Conservation (phyloP, 1,140 invertebrate species). For the Drosophila persimilis region DNA sequence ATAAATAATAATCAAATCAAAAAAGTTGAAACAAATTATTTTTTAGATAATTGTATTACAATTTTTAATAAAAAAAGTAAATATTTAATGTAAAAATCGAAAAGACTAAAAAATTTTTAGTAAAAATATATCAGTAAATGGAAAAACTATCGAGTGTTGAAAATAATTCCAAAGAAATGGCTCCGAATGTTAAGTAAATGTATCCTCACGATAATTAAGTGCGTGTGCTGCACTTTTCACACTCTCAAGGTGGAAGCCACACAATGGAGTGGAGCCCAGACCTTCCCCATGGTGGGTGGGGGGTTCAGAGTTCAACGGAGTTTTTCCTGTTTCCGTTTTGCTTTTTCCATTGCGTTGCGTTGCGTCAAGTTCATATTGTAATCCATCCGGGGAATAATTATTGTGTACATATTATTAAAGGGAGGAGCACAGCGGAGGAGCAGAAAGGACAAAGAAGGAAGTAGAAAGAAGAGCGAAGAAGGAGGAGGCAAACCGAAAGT, state of each 20-base stretch:
- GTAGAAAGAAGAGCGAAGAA: too few relatives aligned
- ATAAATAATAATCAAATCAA: too few relatives aligned
- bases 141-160: too few relatives aligned
- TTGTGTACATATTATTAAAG: slow-evolving; percentile 80
- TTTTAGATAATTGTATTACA: too few relatives aligned
- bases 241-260: too few relatives aligned
- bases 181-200: neutral
- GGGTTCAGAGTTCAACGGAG: slow-evolving; percentile 62
- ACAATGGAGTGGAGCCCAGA: neutral
- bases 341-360: slow-evolving; percentile 33
- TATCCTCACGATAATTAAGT: slow-evolving; percentile 40
- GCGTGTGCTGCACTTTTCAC: slow-evolving; percentile 20
- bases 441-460: too few relatives aligned
- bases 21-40: too few relatives aligned
- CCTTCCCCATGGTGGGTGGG: slow-evolving; percentile 11
- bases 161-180: too few relatives aligned
- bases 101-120: too few relatives aligned
- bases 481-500: slow-evolving; percentile 14
- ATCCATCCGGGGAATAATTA: slow-evolving; percentile 80
- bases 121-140: too few relatives aligned
- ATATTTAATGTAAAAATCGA: too few relatives aligned
- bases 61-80: too few relatives aligned
- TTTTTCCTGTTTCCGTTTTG: slow-evolving; percentile 54
- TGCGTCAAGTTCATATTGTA: slow-evolving; percentile 67
- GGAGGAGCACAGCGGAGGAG: slow-evolving; percentile 30